Evolutionary conservation across 2,888 invertebrate species (phyloP).

Genomic region (Drosophila prostipennis): DNA sequence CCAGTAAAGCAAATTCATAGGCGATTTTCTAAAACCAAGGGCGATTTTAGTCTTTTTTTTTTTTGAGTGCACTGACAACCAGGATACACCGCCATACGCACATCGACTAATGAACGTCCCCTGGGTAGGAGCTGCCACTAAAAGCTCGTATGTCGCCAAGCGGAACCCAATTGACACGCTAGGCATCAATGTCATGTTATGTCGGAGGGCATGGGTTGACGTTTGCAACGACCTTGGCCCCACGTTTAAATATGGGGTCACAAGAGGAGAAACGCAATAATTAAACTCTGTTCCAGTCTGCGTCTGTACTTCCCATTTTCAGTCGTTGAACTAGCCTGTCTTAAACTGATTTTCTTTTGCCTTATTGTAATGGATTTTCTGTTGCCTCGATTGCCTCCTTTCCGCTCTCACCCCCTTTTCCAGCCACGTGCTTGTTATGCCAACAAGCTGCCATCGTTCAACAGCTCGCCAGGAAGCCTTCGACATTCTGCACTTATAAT

Average conservation of each 20-base stretch:
- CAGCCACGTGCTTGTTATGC: conserved; percentile 70
- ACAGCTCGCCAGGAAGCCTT: conserved; percentile 61
- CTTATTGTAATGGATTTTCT: conserved; percentile 15
- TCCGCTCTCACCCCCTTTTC: neutral
- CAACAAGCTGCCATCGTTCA: conserved; percentile 66
- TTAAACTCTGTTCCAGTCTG: neutral
- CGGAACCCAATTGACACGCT: conserved; percentile 63
- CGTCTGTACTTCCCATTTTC: conserved; percentile 37
- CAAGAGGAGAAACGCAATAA: neutral
- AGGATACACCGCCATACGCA: conserved; percentile 5
- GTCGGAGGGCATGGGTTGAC: conserved; percentile 25
- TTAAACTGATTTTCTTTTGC: neutral
- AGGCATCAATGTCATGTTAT: conserved; percentile 59
- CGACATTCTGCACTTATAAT: conserved; percentile 75
- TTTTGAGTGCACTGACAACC: too few relatives aligned
- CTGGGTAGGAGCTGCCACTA: conserved; percentile 43
- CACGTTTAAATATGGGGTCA: neutral
- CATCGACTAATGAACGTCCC: conserved; percentile 69
- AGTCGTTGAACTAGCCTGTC: conserved; percentile 59
- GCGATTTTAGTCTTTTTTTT: too few relatives aligned
- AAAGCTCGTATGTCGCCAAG: conserved; percentile 41
- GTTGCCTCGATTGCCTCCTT: conserved; percentile 1
- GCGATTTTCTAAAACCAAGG: too few relatives aligned
- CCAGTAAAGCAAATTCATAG: too few relatives aligned
- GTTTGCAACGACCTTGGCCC: conserved; percentile 59